A percentile compares a stretch with the other conserved stretches of the same genome.
Evolutionary conservation across 2,888 invertebrate species (phyloP).

Genomic region (Melieria picta): DNA sequence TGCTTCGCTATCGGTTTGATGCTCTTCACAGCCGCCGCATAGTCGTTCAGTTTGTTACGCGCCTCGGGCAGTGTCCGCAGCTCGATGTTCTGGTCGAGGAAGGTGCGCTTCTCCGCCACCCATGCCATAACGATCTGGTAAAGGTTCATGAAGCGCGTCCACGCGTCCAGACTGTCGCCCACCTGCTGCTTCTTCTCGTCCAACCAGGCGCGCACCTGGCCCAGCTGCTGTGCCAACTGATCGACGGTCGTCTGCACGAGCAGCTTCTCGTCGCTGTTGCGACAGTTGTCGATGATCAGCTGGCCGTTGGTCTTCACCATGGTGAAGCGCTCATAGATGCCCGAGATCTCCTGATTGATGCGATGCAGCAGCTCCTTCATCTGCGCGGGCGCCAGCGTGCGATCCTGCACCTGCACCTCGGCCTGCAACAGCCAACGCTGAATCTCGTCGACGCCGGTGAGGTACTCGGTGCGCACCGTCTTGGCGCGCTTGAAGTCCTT

Average conservation of each 20-base stretch:
- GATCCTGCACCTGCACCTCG: slow-evolving; percentile 84
- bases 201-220: slow-evolving; percentile 80
- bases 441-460: slow-evolving; percentile 81
- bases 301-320: slow-evolving; percentile 81
- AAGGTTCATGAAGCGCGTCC: slow-evolving; percentile 85
- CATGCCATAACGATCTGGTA: slow-evolving; percentile 84
- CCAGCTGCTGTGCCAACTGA: slow-evolving; percentile 80
- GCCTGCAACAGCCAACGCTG: slow-evolving; percentile 86
- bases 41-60: slow-evolving; percentile 86
- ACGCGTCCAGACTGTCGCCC: slow-evolving; percentile 87
- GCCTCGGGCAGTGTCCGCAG: slow-evolving; percentile 83
- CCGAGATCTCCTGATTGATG: slow-evolving; percentile 79
- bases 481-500: slow-evolving; percentile 88
- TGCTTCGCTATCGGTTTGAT: slow-evolving; percentile 89
- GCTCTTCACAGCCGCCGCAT: slow-evolving; percentile 87
- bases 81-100: slow-evolving; percentile 81
- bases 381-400: slow-evolving; percentile 79
- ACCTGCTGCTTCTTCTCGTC: slow-evolving; percentile 86
- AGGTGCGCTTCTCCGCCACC: slow-evolving; percentile 83
- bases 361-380: slow-evolving; percentile 82
- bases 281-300: slow-evolving; percentile 81
- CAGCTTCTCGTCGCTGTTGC: slow-evolving; percentile 80
- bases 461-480: slow-evolving; percentile 83
- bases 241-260: slow-evolving; percentile 80
- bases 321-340: slow-evolving; percentile 80